These are phyloP conservation scores for Sicus ferrugineus DNA, from an alignment of 2,888 invertebrate genomes.

Conservation along the genomic window DNA sequence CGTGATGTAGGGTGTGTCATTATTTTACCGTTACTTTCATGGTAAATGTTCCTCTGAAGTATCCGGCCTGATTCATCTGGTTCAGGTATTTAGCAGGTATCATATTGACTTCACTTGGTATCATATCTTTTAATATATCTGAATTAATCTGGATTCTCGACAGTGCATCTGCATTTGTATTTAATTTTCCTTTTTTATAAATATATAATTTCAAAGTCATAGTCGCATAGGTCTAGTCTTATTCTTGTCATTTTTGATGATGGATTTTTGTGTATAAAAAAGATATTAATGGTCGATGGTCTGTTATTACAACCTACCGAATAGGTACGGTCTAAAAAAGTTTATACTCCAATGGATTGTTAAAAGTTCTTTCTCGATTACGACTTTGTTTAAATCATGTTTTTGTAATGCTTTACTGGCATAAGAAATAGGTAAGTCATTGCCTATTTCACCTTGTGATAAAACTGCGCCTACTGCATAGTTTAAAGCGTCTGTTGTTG, in stretches of 20 bases:
- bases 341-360: conserved; percentile 11
- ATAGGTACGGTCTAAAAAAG: conserved; percentile 3
- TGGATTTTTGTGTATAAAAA: not conserved
- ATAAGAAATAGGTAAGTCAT: not conserved
- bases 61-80: no score
- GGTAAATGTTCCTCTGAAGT: no score
- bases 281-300: conserved; percentile 4
- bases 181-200: not conserved
- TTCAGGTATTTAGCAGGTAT: no score
- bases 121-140: conserved; percentile 3
- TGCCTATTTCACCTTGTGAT: conserved; percentile 11
- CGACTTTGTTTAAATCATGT: not conserved
- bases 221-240: not conserved
- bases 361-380: conserved; percentile 11
- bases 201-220: not conserved
- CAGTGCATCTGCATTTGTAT: conserved; percentile 2
- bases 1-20: no score
- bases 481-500: conserved; percentile 42
- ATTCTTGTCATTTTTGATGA: conserved; percentile 2
- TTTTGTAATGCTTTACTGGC: not conserved
- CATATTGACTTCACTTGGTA: conserved; percentile 3
- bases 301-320: not conserved
- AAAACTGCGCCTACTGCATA: conserved; percentile 9
- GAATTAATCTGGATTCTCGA: conserved; percentile 3
- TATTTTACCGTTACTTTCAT: no score